phyloP scores from a whole-genome alignment of 2,797 vertebrate species.

The Cygnus olor region DNA sequence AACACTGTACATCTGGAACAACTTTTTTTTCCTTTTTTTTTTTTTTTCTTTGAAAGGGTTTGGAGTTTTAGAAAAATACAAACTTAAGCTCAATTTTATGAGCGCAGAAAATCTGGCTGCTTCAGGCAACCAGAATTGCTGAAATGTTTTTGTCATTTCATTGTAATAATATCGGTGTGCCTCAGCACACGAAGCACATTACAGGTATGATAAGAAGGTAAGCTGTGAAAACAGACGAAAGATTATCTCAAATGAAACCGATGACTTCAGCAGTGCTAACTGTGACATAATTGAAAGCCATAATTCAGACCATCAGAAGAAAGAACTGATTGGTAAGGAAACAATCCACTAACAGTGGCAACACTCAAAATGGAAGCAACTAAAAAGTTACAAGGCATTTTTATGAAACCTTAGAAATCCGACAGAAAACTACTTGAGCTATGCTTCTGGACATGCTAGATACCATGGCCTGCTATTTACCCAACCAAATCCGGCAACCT shows the following conservation, averaged over 20 bases:
- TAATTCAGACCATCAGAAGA: background rate
- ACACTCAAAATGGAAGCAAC: background rate
- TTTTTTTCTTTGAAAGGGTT: background rate
- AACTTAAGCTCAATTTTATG: background rate
- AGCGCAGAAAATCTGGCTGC: background rate
- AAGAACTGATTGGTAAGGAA: background rate
- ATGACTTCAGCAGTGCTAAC: background rate
- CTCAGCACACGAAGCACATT: background rate
- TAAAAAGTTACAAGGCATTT: background rate
- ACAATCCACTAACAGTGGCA: background rate
- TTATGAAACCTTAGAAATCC: background rate
- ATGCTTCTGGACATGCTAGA: background rate
- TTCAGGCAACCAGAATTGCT: background rate
- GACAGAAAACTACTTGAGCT: background rate
- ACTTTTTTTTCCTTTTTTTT: background rate
- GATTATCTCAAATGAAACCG: background rate
- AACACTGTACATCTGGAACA: constrained; percentile 12
- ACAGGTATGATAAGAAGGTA: background rate
- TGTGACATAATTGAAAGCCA: background rate
- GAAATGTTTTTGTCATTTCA: constrained; percentile 2
- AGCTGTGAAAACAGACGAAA: background rate
- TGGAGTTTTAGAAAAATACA: background rate
- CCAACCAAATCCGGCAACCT: background rate
- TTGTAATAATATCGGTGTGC: background rate
- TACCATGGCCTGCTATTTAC: background rate